A percentile compares a stretch with the other conserved stretches of the same genome.
phyloP scores from a whole-genome alignment of 2,888 invertebrate genomes.

The Hyalella azteca region DNA sequence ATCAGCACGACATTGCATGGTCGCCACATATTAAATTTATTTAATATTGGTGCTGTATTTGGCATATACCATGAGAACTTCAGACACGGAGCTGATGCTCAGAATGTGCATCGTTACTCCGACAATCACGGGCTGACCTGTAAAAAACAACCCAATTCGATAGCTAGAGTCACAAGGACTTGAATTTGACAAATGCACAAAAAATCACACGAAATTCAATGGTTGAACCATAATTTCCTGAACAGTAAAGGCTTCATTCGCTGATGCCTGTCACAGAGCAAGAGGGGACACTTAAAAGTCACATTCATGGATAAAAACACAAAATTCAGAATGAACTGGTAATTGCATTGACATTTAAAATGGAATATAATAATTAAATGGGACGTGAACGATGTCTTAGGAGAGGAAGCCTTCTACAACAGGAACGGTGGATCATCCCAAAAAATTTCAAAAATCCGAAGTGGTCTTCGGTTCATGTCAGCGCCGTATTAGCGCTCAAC shows the following conservation, averaged over 20 bases:
- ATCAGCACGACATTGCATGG: conserved; percentile 55
- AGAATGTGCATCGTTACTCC: conserved; percentile 98
- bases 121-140: conserved; percentile 96
- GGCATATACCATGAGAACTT: conserved; percentile 89
- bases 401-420: conserved; percentile 20
- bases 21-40: conserved; percentile 58
- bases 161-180: conserved; percentile 27
- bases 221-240: conserved; percentile 16
- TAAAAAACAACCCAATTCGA: conserved; percentile 64
- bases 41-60: conserved; percentile 50
- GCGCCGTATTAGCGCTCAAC: no score
- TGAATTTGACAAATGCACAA: not conserved
- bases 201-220: not conserved
- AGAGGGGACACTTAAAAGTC: not conserved
- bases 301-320: not conserved
- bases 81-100: conserved; percentile 97
- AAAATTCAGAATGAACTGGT: not conserved
- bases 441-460: conserved; percentile 2
- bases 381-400: not conserved
- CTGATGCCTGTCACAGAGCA: conserved; percentile 7
- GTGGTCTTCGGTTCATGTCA: not conserved
- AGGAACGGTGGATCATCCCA: conserved; percentile 30
- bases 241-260: conserved; percentile 19
- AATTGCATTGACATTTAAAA: not conserved
- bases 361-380: not conserved